Evolutionary conservation across 2,888 invertebrate genomes (phyloP).

Genomic region (Mantis religiosa): DNA sequence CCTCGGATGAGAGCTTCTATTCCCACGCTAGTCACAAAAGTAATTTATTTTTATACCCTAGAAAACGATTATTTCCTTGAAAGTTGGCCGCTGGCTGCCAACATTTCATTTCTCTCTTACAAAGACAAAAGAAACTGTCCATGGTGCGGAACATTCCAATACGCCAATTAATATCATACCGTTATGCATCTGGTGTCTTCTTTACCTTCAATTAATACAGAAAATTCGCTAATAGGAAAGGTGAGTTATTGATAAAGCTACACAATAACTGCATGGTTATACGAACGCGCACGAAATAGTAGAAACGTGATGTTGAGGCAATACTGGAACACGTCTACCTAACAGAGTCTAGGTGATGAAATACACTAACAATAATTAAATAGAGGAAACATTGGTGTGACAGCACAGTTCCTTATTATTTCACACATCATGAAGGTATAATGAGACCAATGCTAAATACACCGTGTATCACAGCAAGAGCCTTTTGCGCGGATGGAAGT

Average conservation of each 20-base stretch:
- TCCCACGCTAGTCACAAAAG: background rate
- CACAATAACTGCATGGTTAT: background rate
- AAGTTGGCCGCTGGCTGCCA: background rate
- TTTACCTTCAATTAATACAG: background rate
- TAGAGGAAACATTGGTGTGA: too few species aligned
- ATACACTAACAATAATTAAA: too few species aligned
- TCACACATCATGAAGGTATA: too few species aligned
- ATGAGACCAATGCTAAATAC: too few species aligned
- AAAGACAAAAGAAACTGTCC: background rate
- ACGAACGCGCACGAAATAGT: background rate
- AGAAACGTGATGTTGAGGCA: background rate
- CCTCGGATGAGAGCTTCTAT: background rate
- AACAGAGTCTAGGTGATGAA: too few species aligned
- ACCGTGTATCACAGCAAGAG: too few species aligned
- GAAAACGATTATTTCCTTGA: background rate
- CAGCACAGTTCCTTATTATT: too few species aligned
- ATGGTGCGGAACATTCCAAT: background rate
- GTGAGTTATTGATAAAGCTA: background rate
- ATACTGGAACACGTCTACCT: background rate
- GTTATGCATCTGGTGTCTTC: background rate
- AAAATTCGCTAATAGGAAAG: background rate
- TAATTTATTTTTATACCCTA: background rate
- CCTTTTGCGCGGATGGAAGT: too few species aligned
- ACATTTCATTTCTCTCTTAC: background rate
- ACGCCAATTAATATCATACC: background rate